These are phyloP conservation scores for Pygmarrhopalites habei DNA, from an alignment of 1,140 invertebrate species.

Conservation along the genomic window DNA sequence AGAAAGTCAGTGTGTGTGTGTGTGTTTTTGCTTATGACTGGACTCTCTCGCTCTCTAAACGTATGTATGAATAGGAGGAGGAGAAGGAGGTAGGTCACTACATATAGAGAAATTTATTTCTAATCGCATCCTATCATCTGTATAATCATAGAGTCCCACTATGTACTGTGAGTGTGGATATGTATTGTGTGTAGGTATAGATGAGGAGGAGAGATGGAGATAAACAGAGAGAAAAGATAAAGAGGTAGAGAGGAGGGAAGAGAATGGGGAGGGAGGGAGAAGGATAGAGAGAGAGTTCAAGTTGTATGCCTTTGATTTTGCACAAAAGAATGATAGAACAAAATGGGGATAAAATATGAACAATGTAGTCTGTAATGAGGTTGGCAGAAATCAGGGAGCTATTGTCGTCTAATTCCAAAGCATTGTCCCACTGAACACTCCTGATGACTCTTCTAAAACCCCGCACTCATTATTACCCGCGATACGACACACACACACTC, in stretches of 20 bases:
- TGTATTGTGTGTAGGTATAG: no score
- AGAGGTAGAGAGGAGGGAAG: constrained; percentile 4
- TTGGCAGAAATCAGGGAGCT: constrained; percentile 38
- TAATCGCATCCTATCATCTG: no score
- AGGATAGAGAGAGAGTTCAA: constrained; percentile 1
- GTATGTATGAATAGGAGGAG: no score
- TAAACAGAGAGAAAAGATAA: constrained; percentile 4
- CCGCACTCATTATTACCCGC: constrained; percentile 17
- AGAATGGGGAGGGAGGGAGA: not conserved
- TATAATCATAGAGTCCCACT: no score
- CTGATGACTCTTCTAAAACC: constrained; percentile 13
- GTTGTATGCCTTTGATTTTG: constrained; percentile 27
- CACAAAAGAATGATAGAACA: constrained; percentile 25
- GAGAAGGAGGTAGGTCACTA: no score
- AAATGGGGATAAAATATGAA: constrained; percentile 36
- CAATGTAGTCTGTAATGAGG: constrained; percentile 37
- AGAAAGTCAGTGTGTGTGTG: no score
- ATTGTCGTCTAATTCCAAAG: constrained; percentile 39
- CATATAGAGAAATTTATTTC: no score
- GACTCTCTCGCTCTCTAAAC: no score
- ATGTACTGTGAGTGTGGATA: no score
- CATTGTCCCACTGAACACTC: constrained; percentile 26
- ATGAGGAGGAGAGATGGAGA: not conserved
- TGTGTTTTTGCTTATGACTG: no score
- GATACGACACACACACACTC: not conserved